Evolutionary conservation across 1,140 invertebrate genomes (phyloP), one percentile per base, ranked within the genome.

Genomic region (Heliconius congener): DNA sequence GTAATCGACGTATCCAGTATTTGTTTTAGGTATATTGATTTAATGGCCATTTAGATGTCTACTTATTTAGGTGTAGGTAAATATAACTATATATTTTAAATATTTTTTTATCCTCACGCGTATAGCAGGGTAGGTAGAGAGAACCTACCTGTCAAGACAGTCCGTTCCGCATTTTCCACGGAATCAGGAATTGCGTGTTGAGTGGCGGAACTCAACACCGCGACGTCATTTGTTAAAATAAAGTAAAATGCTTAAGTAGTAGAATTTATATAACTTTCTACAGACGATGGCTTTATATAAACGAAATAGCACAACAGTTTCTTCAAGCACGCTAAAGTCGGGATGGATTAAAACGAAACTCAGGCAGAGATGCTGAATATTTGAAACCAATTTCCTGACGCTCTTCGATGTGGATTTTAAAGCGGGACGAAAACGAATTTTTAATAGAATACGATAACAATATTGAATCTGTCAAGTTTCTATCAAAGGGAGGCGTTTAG

Each of bases 301-400:
- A 57, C 55, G 57, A 27, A 76, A n/a, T 70, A 60, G 70, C 66
- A 76, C 74, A 76, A 76, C 74, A 76, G 66, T 71, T 70, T 70
- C 74, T 70, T 76, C 42, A 76, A 70, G 74, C 74, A 37, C 23
- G 60, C 23, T 66, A 66, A 50, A 71, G 81, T 77, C 71, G 60
- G 74, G 71, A 66, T 52, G 79, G 79, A 83, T 83, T 83, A 83
- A 81, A 81, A 83, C 76, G 78, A 78, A 83, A 83, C 79, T 79
- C 73, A 23, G 81, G 71, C 81, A 73, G 81, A 55, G 79, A 79
- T 60, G 42, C 71, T 81, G 79, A 83, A 83, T 83, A 83, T 81
- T 83, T 83, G 77, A 83, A 83, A 77, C 57, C 71, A 81, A 81
- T 83, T 83, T 78, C 55, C 74, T 76, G 78, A 76, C 73, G 74